Evolutionary conservation across 2,888 invertebrate genomes (phyloP).

Genomic region (Chloromyia formosa): DNA sequence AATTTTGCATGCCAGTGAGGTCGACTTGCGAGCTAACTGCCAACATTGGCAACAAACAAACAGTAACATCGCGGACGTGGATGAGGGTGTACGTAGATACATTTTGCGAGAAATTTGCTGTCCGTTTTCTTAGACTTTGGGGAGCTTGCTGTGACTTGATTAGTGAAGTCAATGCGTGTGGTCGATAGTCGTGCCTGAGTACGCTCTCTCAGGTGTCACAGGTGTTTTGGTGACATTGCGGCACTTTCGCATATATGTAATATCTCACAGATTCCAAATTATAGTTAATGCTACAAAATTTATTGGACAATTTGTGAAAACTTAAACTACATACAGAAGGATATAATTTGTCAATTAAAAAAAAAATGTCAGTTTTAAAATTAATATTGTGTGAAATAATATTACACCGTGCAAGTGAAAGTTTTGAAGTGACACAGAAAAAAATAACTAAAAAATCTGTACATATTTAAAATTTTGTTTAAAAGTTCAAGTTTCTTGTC

Average conservation of each 20-base stretch:
- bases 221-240: conserved; percentile 15
- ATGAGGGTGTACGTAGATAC: not conserved
- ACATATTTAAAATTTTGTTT: conserved; percentile 29
- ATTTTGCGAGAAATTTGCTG: not conserved
- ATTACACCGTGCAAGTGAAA: conserved; percentile 20
- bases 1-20: conserved; percentile 33
- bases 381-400: conserved; percentile 13
- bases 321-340: too few relatives aligned
- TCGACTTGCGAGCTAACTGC: conserved; percentile 25
- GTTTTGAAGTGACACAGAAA: not conserved
- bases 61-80: conserved; percentile 31
- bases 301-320: too few relatives aligned
- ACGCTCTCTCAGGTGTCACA: not conserved
- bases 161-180: too few relatives aligned
- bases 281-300: too few relatives aligned
- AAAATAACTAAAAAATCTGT: too few relatives aligned
- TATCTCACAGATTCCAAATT: too few relatives aligned
- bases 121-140: not conserved
- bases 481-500: conserved; percentile 13
- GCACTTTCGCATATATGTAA: too few relatives aligned
- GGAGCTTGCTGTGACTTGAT: not conserved
- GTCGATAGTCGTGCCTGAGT: too few relatives aligned
- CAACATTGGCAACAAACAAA: conserved; percentile 9
- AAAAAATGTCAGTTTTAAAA: not conserved
- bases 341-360: too few relatives aligned